A percentile compares a stretch with the other conserved stretches of the same genome.
These are phyloP conservation scores for Platycercus adscitus DNA, from an alignment of 2,113 vertebrate genomes.

Conservation along the genomic window DNA sequence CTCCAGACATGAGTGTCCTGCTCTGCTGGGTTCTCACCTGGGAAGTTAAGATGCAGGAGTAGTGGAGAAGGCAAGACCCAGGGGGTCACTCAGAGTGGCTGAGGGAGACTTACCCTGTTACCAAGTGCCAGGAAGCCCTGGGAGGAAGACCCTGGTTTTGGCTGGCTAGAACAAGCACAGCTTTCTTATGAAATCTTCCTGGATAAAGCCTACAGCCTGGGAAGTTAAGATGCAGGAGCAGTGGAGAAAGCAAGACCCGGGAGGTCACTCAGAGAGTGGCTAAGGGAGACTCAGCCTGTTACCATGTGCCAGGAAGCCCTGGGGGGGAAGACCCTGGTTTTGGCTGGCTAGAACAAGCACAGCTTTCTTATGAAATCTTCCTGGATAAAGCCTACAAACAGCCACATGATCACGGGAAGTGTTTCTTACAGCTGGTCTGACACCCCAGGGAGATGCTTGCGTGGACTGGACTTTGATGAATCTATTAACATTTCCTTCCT, in stretches of 20 bases:
- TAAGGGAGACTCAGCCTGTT: neutral
- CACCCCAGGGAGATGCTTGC: neutral
- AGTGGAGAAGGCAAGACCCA: neutral
- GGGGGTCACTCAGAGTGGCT: neutral
- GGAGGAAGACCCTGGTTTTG: neutral
- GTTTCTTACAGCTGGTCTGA: neutral
- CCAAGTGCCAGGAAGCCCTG: neutral
- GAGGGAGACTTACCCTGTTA: neutral
- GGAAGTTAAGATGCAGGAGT: neutral
- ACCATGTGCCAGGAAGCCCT: neutral
- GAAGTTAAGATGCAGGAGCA: neutral
- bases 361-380: neutral
- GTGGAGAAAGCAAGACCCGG: neutral
- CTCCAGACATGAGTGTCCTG: neutral
- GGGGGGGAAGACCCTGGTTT: neutral
- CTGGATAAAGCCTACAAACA: neutral
- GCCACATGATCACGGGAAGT: accelerated
- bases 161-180: neutral
- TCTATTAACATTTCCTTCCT: neutral
- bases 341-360: neutral
- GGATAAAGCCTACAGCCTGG: neutral
- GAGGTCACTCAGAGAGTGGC: neutral
- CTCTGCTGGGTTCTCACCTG: neutral
- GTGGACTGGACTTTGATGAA: neutral
- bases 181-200: neutral